These are phyloP conservation scores for Centruroides sculpturatus DNA, from an alignment of 1,140 invertebrate genomes.

Conservation along the genomic window DNA sequence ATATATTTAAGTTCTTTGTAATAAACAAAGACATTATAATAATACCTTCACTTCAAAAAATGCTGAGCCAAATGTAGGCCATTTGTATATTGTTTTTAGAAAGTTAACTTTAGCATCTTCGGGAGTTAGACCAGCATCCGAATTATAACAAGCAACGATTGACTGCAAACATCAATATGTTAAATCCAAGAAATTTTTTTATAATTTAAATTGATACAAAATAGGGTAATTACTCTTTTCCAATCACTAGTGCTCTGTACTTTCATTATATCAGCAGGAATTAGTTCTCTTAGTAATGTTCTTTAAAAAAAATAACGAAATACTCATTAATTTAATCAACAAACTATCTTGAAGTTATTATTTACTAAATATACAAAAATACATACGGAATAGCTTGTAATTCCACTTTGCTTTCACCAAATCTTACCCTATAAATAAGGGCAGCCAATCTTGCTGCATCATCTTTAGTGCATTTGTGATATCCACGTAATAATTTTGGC, in stretches of 20 bases:
- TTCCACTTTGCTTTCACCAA: conserved; percentile 84
- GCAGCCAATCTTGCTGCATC: conserved; percentile 87
- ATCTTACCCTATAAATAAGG: conserved; percentile 86
- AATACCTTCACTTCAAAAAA: conserved; percentile 93
- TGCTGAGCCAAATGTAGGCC: conserved; percentile 98
- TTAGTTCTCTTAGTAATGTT: conserved; percentile 63
- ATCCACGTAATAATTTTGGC: conserved; percentile 87
- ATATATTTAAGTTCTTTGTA: neutral
- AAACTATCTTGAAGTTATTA: neutral
- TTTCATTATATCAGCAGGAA: conserved; percentile 87
- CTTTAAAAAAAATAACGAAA: neutral
- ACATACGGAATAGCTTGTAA: conserved; percentile 75
- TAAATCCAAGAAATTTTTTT: neutral
- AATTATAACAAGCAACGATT: conserved; percentile 82
- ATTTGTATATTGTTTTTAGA: conserved; percentile 91
- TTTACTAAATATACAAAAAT: neutral
- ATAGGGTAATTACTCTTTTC: conserved; percentile 49
- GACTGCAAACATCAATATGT: conserved; percentile 26
- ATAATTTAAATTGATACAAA: neutral
- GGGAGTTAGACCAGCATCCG: conserved; percentile 78
- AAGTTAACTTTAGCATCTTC: conserved; percentile 97
- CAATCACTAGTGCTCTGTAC: conserved; percentile 84
- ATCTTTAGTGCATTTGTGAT: conserved; percentile 85
- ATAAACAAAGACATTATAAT: neutral
- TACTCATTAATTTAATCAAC: neutral